Base-by-base conservation (phyloP, 2,113 vertebrate species). In the Argyrosomus japonicus region DNA sequence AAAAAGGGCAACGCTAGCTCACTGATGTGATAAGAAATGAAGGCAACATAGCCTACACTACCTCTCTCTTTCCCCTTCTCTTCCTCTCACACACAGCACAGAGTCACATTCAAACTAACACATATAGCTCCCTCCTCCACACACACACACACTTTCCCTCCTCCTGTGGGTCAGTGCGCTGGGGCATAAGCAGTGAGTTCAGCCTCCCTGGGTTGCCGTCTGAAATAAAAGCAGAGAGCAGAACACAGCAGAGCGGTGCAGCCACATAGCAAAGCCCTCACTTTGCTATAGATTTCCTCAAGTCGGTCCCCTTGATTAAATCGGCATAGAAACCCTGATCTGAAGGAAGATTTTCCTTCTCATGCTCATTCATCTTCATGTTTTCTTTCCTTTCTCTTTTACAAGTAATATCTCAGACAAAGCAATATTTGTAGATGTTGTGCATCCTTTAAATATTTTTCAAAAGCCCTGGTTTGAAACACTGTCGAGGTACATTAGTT, bases 11-110 rank as follows among this genome's bases (percentile, higher is more conserved):
- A 70, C 64, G 40, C 68, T 27, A 57, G 75, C 67, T 79, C 61
- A 63, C 67, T 91, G 85, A 91, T 91, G 85, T 90, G 92, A 92
- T 88, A 60, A 71, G 81, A 90, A 88, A 77, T 64, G 84, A 91
- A 84, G 77, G 86, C 82, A 92, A 81, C 82, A 76, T 72, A 68
- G 81, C 54, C 62, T 76, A 54, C 82, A 61, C 70, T 70, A 56
- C 70, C 73, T 75, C 75, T 82, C 64, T 62, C 51, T 74, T 40
- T 43, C 48, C 9, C 23, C 68, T 62, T 23, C 75, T 21, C 43
- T 36, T 36, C 8, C 60, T 62, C 54, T 32, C 62, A 25, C 69
- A 63, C 65, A 68, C 85, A 60, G 36, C n/a, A 25, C 62, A 53
- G 3, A 62, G 27, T 50, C 76, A 77, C 79, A 79, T 18, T 51